Conservation (phyloP, 2,113 vertebrate species). For the Lamprotornis superbus region DNA sequence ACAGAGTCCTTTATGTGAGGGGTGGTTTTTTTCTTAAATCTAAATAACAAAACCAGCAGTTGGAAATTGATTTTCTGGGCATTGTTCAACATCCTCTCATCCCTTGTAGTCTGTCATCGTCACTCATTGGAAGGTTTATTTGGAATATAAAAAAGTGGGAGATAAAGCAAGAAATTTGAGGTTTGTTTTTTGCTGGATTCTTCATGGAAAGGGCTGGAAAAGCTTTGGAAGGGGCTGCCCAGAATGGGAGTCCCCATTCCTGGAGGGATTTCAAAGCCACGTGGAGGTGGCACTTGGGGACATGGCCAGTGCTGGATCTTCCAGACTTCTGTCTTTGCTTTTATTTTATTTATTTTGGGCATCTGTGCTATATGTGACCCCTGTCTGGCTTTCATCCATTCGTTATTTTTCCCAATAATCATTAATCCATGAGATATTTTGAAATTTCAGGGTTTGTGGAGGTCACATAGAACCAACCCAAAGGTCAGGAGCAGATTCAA, state of each 20-base stretch:
- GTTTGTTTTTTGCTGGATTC: neutral
- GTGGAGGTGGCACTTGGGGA: neutral
- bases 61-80: neutral
- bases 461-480: rapidly evolving
- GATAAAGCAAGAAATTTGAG: neutral
- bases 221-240: neutral
- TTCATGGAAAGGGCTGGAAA: neutral
- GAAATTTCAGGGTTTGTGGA: neutral
- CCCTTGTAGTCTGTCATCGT: neutral
- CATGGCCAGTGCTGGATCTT: rapidly evolving
- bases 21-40: neutral
- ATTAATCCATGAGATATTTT: neutral
- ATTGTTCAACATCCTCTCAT: neutral
- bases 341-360: neutral
- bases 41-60: neutral
- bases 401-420: neutral
- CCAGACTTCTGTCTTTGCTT: neutral
- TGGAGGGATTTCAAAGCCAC: neutral
- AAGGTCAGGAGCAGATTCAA: neutral
- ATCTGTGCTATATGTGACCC: neutral
- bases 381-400: neutral
- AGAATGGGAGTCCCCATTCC: neutral
- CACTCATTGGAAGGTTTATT: neutral
- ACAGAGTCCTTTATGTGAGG: neutral
- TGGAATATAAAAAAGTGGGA: neutral